phyloP scores from a whole-genome alignment of 2,113 vertebrate genomes.

The Deroptyus accipitrinus region DNA sequence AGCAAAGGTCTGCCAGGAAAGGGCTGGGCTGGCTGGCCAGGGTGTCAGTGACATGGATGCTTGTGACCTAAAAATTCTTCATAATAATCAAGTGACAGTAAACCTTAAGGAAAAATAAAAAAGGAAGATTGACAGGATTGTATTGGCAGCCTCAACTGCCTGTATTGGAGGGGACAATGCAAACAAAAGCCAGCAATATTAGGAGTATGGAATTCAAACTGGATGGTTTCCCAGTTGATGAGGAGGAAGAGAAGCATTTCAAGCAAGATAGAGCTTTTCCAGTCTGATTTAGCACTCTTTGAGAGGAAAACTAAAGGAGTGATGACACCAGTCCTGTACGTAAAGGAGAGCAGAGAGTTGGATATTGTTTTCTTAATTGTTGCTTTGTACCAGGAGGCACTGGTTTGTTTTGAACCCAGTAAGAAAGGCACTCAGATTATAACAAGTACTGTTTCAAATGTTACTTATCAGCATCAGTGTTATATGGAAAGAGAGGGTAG shows the following conservation, averaged over 20 bases:
- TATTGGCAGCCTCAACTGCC: not conserved
- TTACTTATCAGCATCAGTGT: not conserved
- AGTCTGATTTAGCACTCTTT: not conserved
- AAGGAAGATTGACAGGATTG: not conserved
- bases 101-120: not conserved
- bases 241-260: not conserved
- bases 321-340: not conserved
- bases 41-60: fast-evolving
- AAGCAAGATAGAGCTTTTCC: not conserved
- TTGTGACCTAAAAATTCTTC: not conserved
- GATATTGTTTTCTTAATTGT: not conserved
- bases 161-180: not conserved
- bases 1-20: not conserved
- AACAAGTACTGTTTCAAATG: not conserved
- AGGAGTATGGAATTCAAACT: not conserved
- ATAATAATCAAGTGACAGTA: not conserved
- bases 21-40: not conserved
- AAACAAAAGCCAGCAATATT: not conserved
- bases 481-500: not conserved
- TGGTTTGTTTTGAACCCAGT: not conserved
- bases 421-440: not conserved
- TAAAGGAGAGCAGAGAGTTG: not conserved
- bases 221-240: not conserved
- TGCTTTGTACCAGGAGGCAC: not conserved
- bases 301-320: not conserved